phyloP scores from a whole-genome alignment of 2,797 vertebrate genomes.

The Siniperca obscura region DNA sequence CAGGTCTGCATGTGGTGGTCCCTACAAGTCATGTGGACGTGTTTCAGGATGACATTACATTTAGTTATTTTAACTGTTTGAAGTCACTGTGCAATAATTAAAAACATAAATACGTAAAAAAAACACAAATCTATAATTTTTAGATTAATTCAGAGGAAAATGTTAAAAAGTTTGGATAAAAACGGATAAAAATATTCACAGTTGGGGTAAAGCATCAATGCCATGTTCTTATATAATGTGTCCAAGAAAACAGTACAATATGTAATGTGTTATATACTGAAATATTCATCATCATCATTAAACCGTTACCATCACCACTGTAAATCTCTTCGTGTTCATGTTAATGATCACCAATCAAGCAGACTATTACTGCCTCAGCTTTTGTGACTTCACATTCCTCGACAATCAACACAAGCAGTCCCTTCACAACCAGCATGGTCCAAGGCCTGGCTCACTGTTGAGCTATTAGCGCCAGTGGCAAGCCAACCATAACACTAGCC shows the following conservation, averaged over 20 bases:
- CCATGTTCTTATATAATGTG: background rate
- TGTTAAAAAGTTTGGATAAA: background rate
- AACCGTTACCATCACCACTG: background rate
- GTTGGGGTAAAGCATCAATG: background rate
- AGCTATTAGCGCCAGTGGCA: constrained; percentile 80
- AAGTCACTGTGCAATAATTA: background rate
- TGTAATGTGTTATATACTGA: background rate
- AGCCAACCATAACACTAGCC: constrained; percentile 73
- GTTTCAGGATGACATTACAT: constrained; percentile 19
- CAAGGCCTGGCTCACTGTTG: constrained; percentile 73
- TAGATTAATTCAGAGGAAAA: background rate
- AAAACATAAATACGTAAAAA: background rate
- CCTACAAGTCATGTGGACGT: constrained; percentile 13
- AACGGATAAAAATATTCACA: background rate
- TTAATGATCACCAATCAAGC: constrained; percentile 35
- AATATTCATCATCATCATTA: background rate
- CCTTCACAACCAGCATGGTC: constrained; percentile 53
- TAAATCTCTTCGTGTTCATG: constrained; percentile 33
- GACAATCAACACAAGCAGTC: constrained; percentile 68
- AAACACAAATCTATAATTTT: background rate
- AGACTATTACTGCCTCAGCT: constrained; percentile 39
- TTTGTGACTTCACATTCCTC: constrained; percentile 75
- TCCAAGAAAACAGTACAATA: background rate
- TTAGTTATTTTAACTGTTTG: background rate
- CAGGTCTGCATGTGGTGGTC: constrained; percentile 40